Conservation (phyloP, 1,140 invertebrate genomes). For the Pentalonia nigronervosa region DNA sequence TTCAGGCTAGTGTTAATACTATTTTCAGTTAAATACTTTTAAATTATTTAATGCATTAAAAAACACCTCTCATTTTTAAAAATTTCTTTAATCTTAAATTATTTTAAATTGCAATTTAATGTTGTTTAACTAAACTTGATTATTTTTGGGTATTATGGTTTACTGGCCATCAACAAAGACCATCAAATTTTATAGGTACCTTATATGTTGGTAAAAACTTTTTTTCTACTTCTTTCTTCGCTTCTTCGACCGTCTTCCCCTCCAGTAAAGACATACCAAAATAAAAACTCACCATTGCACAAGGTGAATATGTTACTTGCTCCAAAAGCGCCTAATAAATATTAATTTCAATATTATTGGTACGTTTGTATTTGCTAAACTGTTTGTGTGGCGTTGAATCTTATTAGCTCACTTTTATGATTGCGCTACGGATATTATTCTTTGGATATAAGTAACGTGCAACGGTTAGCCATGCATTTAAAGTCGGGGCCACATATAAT, state of each 20-base stretch:
- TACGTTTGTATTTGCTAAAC: neutral
- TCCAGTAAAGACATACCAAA: slow-evolving; percentile 82
- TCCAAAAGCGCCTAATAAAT: slow-evolving; percentile 75
- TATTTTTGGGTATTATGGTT: neutral
- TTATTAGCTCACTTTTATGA: slow-evolving; percentile 70
- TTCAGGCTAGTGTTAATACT: neutral
- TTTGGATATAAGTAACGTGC: slow-evolving; percentile 72
- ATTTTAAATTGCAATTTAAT: neutral
- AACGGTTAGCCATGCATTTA: slow-evolving; percentile 75
- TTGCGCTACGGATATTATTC: slow-evolving; percentile 70
- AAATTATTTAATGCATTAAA: neutral
- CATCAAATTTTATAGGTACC: slow-evolving; percentile 65
- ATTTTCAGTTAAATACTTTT: neutral
- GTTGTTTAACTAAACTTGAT: neutral
- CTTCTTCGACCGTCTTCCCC: slow-evolving; percentile 73
- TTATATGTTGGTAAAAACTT: slow-evolving; percentile 84
- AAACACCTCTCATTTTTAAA: neutral
- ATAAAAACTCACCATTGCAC: slow-evolving; percentile 81
- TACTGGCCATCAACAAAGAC: neutral
- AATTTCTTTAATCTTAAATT: neutral
- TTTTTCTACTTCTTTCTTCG: slow-evolving; percentile 73
- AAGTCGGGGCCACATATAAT: slow-evolving; percentile 75
- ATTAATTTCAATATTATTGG: neutral
- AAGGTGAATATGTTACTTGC: slow-evolving; percentile 82
- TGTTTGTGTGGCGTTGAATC: neutral